Base-by-base conservation (phyloP, 2,797 vertebrate genomes). In the Sebastiscus tertius region DNA sequence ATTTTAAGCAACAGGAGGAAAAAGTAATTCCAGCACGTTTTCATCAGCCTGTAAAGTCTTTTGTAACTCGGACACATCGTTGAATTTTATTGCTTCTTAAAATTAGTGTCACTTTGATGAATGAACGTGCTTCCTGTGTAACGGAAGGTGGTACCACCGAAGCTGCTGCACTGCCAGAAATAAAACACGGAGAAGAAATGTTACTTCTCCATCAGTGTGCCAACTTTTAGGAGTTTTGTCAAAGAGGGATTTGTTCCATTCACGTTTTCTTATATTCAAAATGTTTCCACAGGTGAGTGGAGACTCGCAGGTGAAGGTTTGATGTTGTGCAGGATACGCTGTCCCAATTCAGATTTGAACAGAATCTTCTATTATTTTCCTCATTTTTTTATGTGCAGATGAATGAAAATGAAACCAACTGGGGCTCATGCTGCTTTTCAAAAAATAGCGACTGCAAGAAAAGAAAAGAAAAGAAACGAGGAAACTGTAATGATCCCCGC, bases 401-500 rank as follows among this genome's bases (percentile, higher is more conserved):
- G 52, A 79, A 83, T 76, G 12, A 55, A 71, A 80, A 61, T 64
- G 20, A 72, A 76, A 72, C 12, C 33, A 26, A 66, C 24, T 12
- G 6, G 6, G n/a, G 20, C 13, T 46, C 61, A 67, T 20, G 4
- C 36, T 39, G 29, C 42, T 79, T 46, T 61, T 26, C 0, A 71
- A 68, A 46, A 77, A 70, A 71, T 2, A 64, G 56, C 13, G 65
- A 81, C 62, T 0, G 16, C n/a, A 16, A 52, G 27, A 82, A n/a
- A 31, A 81, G 49, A 70, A 69, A 69, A 80, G 27, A 70, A 69
- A 69, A 80, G 27, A 69, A 12, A 20, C 2, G 4, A 60, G 49
- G 62, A 68, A 68, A 18, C 54, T 64, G 49, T 73, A 76, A 86
- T 67, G 81, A 86, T 58, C 64, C 76, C 76, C 56, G 9, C 65